phyloP scores from a whole-genome alignment of 2,888 invertebrate species.

The Apodemia duryi region DNA sequence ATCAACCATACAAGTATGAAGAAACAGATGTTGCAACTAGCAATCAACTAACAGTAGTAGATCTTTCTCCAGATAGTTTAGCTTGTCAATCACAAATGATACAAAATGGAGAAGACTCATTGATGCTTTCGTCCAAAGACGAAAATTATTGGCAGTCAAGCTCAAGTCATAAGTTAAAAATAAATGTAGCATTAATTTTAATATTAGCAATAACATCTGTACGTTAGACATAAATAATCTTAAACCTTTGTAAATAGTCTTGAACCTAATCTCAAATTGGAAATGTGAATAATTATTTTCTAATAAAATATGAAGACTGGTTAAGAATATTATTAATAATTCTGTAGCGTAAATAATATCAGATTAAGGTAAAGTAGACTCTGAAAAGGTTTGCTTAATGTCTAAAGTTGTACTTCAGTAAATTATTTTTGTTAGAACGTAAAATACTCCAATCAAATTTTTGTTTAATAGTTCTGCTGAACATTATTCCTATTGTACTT shows the following conservation, averaged over 20 bases:
- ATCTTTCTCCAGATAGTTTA: conserved; percentile 51
- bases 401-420: background rate
- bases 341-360: background rate
- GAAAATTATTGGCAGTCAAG: conserved; percentile 59
- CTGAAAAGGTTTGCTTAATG: background rate
- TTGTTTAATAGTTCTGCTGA: too few relatives aligned
- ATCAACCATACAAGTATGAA: conserved; percentile 47
- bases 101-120: conserved; percentile 61
- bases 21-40: conserved; percentile 45
- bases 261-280: background rate
- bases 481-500: too few relatives aligned
- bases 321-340: conserved; percentile 42
- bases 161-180: conserved; percentile 41
- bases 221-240: conserved; percentile 15
- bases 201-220: conserved; percentile 37
- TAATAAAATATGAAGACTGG: conserved; percentile 60
- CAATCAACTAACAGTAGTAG: conserved; percentile 50
- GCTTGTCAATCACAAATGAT: conserved; percentile 52
- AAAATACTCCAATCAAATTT: too few relatives aligned
- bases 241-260: conserved; percentile 15
- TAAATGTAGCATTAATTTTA: conserved; percentile 43
- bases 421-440: background rate
- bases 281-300: conserved; percentile 26
- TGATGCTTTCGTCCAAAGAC: conserved; percentile 68
- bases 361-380: conserved; percentile 5